A percentile compares a stretch with the other conserved stretches of the same genome.
phyloP scores from a whole-genome alignment of 2,888 invertebrate species.

The Harpalus rufipes region DNA sequence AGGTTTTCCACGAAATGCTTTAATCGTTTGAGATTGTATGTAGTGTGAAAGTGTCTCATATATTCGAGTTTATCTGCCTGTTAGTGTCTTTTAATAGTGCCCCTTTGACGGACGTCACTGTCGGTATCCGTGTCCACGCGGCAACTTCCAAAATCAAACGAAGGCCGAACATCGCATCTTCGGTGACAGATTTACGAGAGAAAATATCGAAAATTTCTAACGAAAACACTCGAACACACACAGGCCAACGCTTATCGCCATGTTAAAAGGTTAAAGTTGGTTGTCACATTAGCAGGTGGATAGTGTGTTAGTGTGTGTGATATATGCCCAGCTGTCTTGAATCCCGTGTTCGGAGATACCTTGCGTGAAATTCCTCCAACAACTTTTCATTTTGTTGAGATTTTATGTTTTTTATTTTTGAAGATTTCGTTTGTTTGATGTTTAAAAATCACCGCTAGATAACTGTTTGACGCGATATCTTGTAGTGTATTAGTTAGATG shows the following conservation, averaged over 20 bases:
- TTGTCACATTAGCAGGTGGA: conserved; percentile 67
- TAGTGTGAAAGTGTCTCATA: not conserved
- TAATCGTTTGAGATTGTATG: too few relatives aligned
- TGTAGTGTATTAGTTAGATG: conserved; percentile 48
- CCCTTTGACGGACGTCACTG: conserved; percentile 31
- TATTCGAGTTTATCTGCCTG: not conserved
- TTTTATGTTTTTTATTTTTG: conserved; percentile 57
- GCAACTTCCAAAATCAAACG: conserved; percentile 63
- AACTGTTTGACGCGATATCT: conserved; percentile 57
- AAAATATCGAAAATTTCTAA: conserved; percentile 66
- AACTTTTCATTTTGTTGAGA: conserved; percentile 64
- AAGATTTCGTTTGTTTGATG: conserved; percentile 47
- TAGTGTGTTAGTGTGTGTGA: conserved; percentile 58
- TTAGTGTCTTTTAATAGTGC: conserved; percentile 31
- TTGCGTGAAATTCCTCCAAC: conserved; percentile 62
- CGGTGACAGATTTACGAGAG: conserved; percentile 65
- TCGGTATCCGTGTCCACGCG: conserved; percentile 34
- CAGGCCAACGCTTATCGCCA: conserved; percentile 30
- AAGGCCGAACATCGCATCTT: conserved; percentile 50
- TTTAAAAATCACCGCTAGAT: conserved; percentile 62
- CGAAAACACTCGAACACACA: conserved; percentile 55
- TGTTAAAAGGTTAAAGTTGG: conserved; percentile 64
- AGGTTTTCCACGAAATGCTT: too few relatives aligned
- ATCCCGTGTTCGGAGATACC: conserved; percentile 61
- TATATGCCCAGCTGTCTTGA: conserved; percentile 63